Base-by-base conservation (phyloP, 2,888 invertebrate species). In the Orchesellides sinensis region DNA sequence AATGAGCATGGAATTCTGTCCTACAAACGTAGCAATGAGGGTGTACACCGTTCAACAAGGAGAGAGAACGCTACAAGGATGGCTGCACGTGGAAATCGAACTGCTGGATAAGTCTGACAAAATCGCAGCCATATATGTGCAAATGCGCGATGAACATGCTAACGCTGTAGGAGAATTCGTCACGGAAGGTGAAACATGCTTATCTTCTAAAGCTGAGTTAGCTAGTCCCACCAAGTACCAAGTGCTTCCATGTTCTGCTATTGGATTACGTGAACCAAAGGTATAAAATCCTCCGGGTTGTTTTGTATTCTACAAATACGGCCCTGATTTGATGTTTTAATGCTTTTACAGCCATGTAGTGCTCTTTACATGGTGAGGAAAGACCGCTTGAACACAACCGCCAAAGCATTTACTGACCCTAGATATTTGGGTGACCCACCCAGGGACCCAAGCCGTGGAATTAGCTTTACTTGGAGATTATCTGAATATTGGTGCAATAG, bases 121-220 rank as follows among this genome's bases (percentile, higher is more conserved):
- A 17, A 49, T 65, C 17, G 3, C 8, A 19, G 12, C 14, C 1
- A 19, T 68, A 12, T 77, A 77, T 23, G 17, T 77, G 4, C 77
- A 77, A n/a, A 32, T 77, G 40, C 3, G 77, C n/a, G 77, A 77
- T 21, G 77, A 77, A 19, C 1, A 17, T 8, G 66, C 59, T 23
- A 77, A 77, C 19, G 77, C 77, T 4, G 32, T 77, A 4, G 77
- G 77, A 0, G 68, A 78, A 17, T 78, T 78, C 35, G 61, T 78
- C 0, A 66, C 17, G 3, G n/a, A 73, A 4, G 17, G 17, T 1
- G 56, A 25, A 27, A 56, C 54, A 23, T 35, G 32, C 12, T 66
- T 54, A 56, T 40, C 70, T 1, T 25, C 56, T 8, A 40, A 19
- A 8, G 23, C 6, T 14, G 45, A 17, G n/a, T 59, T 56, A 3